Evolutionary conservation across 2,797 vertebrate genomes (phyloP), one percentile per base, ranked within the genome.

Genomic region (Sciaenops ocellatus): DNA sequence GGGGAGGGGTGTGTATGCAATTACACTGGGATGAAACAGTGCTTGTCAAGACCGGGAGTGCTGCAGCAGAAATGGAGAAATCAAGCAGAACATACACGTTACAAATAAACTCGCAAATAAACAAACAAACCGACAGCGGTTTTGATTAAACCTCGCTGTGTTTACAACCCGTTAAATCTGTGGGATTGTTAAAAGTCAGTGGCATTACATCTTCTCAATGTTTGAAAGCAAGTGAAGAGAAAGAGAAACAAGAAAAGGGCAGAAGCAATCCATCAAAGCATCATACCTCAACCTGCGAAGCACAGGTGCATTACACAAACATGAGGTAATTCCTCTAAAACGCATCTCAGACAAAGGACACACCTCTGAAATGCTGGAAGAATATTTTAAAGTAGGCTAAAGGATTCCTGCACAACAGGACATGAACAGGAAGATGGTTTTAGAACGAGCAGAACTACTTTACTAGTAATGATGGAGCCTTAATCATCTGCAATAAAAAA

Each of bases 151-250:
- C 61, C 65, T 24, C 6, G 0, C 46, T 72, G 77, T 87, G 87
- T 90, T 92, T 90, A 89, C 88, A 88, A 82, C 28, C 66, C 79
- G 54, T 89, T 87, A 91, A 90, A 92, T 84, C 72, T 46, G 75
- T 20, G 52, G 66, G 77, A 88, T 91, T 84, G 87, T 83, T 83
- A 88, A 83, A 87, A 83, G 59, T 78, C 72, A 61, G 67, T 60
- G 63, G 87, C 81, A 76, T 76, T 80, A 78, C 73, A 80, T 78
- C 81, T 81, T 65, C 66, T 64, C 44, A 0, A 24, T 65, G 79
- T 80, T 74, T 55, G 54, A 30, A 5, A 60, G 77, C 7, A 50
- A 55, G 75, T 13, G 48, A 63, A 51, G 59, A 42, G 63, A 75
- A 42, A n/a, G 22, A 50, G 68, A 68, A 77, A 41, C 30, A 55